Evolutionary conservation across 2,888 invertebrate species (phyloP).

Genomic region (Drosophila falleni): DNA sequence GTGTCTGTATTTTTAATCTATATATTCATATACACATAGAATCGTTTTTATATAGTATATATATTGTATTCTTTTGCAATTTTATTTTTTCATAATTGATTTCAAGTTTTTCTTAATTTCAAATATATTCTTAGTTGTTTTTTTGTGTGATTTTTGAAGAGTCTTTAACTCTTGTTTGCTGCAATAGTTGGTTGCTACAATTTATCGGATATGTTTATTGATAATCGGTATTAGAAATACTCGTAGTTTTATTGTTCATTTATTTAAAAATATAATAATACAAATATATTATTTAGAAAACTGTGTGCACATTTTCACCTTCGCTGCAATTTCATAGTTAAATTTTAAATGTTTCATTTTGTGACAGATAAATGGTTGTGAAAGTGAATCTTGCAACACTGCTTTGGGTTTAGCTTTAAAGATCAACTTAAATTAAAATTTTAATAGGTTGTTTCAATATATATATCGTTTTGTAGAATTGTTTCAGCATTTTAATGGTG

Average conservation of each 20-base stretch:
- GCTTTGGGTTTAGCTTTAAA: background rate
- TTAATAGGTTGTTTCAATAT: background rate
- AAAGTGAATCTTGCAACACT: background rate
- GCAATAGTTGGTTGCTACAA: conserved; percentile 52
- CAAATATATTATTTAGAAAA: background rate
- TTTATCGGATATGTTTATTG: conserved; percentile 56
- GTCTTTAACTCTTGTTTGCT: conserved; percentile 72
- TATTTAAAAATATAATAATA: background rate
- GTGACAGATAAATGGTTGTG: background rate
- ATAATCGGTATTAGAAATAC: conserved; percentile 39
- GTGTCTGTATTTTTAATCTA: conserved; percentile 53
- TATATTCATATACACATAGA: conserved; percentile 61
- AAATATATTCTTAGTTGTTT: conserved; percentile 37
- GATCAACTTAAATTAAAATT: background rate
- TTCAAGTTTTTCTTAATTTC: conserved; percentile 46
- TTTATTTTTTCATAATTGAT: conserved; percentile 43
- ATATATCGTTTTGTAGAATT: conserved; percentile 56
- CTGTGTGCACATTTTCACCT: background rate
- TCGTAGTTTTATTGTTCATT: background rate
- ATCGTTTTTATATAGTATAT: conserved; percentile 32
- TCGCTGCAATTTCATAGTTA: too few species aligned
- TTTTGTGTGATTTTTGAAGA: conserved; percentile 78
- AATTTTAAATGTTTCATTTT: background rate
- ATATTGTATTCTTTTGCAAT: conserved; percentile 8
- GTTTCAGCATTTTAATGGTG: conserved; percentile 73